Evolutionary conservation across 2,113 vertebrate species (phyloP), one percentile per base, ranked within the genome.

Genomic region (Pelmatolapia mariae): DNA sequence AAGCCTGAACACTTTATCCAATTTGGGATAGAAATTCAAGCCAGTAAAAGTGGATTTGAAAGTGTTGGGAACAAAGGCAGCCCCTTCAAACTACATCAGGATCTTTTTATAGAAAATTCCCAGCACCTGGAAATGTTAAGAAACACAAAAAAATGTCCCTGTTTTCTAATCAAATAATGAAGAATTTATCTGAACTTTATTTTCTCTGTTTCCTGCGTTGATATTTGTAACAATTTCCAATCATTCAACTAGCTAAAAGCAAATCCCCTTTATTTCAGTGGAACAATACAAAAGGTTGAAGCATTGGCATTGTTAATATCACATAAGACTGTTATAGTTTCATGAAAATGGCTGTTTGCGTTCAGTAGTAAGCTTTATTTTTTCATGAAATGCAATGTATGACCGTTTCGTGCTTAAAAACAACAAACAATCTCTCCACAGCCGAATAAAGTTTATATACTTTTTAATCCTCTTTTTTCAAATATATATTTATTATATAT

Each of bases 401-500:
- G 81, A 89, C 86, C 45, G 15, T 88, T 84, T 81, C 59, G 68
- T 76, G 89, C 56, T 81, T 89, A 78, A 94, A 89, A 91, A 85
- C 83, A 92, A 68, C 47, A 57, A 92, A 89, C 86, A 84, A 89
- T 83, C 71, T 89, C 90, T 92, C 91, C 89, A 88, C 87, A 92
- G 93, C 92, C 95, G 86, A 95, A 95, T 96, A 95, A 92, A 94
- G 81, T 94, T 85, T 91, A 91, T 93, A 93, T 93, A 91, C 82
- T 87, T 83, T 90, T 90, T 85, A 89, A 83, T 84, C 89, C 92
- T 92, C 45, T 73, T 93, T 95, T 94, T 94, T 91, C 92, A 95
- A 95, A 95, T 96, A 95, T 96, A 94, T 95, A 94, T 96, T 94
- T 92, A 95, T 96, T 92, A 95, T 95, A 94, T 96, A 96, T 96